Base-by-base conservation (phyloP, 2,888 invertebrate species). In the Lydus trimaculatus region DNA sequence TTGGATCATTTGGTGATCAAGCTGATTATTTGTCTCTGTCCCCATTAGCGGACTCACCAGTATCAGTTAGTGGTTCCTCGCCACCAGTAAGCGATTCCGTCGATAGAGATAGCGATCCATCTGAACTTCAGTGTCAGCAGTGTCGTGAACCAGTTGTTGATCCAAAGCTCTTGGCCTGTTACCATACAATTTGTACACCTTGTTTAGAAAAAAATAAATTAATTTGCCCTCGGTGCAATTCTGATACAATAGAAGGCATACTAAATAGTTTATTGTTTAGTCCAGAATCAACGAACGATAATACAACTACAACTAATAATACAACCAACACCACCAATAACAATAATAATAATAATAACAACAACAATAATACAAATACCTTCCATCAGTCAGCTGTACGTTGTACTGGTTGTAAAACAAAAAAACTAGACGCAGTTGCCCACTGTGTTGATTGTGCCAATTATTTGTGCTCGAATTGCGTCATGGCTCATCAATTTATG, bases 401-500 rank as follows among this genome's bases (percentile, higher is more conserved):
- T 78, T 98, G 98, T 88, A 98, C 97, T 78, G 97, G 97, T 82
- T 99, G 99, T 89, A 98, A 98, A 87, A 95, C 95, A 76, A 95
- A 94, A 84, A 95, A 97, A 85, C 92, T 95, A 23, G 94, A 94
- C 90, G 98, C 98, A 61, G 95, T 97, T 67, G 97, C 97, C 72
- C 94, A 96, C 84, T 98, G 98, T 86, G 94, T 96, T 82, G 98
- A 98, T 86, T 99, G 99, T 87, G 94, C 95, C 82, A 97, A 97
- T 84, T 96, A 94, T 84, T 91, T 99, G 78, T 99, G 99, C 87
- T 92, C 95, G 69, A 97, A 97, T 85, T 99, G 99, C 90, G 96
- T 97, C 81, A 97, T 97, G 92, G 98, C 98, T 73, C 99, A 99
- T 87, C 96, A 98, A 87, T 97, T 95, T 85, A 98, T 99, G 98